phyloP scores from a whole-genome alignment of 2,888 invertebrate species.

The Tachina fera region DNA sequence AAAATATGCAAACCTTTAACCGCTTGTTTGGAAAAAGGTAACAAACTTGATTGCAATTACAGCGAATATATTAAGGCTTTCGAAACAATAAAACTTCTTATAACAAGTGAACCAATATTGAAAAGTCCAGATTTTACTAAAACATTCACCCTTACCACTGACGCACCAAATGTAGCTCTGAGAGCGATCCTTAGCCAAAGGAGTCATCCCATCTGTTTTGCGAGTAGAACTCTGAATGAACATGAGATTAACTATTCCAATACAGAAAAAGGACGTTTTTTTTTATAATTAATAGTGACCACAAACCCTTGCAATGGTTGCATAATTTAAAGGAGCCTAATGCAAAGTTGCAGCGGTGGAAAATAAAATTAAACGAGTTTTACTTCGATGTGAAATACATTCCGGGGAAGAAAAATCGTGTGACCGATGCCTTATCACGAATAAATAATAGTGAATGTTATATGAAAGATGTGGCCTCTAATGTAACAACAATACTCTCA shows the following conservation, averaged over 20 bases:
- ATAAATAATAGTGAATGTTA: too few species aligned
- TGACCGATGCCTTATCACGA: too few species aligned
- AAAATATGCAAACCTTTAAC: slow-evolving; percentile 39
- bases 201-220: slow-evolving; percentile 10
- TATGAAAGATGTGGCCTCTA: too few species aligned
- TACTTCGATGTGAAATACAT: too few species aligned
- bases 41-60: slow-evolving; percentile 17
- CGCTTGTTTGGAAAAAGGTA: slow-evolving; percentile 39
- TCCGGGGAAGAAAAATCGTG: too few species aligned
- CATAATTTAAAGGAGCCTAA: slow-evolving; percentile 26
- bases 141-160: slow-evolving; percentile 62
- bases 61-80: slow-evolving; percentile 51
- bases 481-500: too few species aligned
- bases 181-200: slow-evolving; percentile 51
- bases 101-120: slow-evolving; percentile 61
- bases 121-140: slow-evolving; percentile 65
- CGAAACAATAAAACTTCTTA: slow-evolving; percentile 52
- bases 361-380: slow-evolving; percentile 31
- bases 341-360: slow-evolving; percentile 25
- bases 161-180: slow-evolving; percentile 64
- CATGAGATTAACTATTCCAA: slow-evolving; percentile 20
- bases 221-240: slow-evolving; percentile 16
- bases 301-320: slow-evolving; percentile 27
- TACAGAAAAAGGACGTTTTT: slow-evolving; percentile 32
- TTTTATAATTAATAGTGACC: slow-evolving; percentile 31